These are phyloP conservation scores for Thymelicus acteon DNA, from an alignment of 2,888 invertebrate genomes.

Conservation along the genomic window DNA sequence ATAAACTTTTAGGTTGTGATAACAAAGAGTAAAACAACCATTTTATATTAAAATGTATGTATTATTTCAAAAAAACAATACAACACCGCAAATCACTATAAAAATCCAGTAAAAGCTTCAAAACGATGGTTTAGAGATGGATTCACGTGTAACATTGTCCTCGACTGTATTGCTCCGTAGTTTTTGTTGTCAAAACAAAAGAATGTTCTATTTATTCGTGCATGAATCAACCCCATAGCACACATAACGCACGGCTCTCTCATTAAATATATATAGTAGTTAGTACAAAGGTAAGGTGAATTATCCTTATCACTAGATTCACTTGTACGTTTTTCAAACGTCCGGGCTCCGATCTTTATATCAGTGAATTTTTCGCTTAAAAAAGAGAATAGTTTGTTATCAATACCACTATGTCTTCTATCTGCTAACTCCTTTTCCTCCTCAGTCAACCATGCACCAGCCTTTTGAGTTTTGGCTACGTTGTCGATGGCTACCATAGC, in stretches of 20 bases:
- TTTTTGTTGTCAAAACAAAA: conserved; percentile 83
- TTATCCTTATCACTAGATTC: conserved; percentile 52
- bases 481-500: conserved; percentile 94
- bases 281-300: conserved; percentile 93
- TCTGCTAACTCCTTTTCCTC: conserved; percentile 38
- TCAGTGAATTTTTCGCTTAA: conserved; percentile 63
- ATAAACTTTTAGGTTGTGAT: too few relatives aligned
- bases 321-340: conserved; percentile 58
- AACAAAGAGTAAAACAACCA: too few relatives aligned
- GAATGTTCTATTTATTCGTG: conserved; percentile 93
- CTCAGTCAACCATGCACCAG: conserved; percentile 87
- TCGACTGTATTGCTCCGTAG: conserved; percentile 89
- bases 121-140: conserved; percentile 95
- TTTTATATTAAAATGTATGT: too few relatives aligned
- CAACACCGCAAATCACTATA: conserved; percentile 47
- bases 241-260: conserved; percentile 98
- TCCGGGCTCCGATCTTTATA: conserved; percentile 77
- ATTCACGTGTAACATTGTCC: conserved; percentile 90
- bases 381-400: conserved; percentile 61
- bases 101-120: conserved; percentile 90
- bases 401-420: conserved; percentile 63
- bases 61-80: too few relatives aligned
- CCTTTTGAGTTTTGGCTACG: conserved; percentile 92
- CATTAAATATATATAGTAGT: conserved; percentile 92
- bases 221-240: conserved; percentile 97